Base-by-base conservation (phyloP, 2,797 vertebrate genomes). In the Forpus xanthops region DNA sequence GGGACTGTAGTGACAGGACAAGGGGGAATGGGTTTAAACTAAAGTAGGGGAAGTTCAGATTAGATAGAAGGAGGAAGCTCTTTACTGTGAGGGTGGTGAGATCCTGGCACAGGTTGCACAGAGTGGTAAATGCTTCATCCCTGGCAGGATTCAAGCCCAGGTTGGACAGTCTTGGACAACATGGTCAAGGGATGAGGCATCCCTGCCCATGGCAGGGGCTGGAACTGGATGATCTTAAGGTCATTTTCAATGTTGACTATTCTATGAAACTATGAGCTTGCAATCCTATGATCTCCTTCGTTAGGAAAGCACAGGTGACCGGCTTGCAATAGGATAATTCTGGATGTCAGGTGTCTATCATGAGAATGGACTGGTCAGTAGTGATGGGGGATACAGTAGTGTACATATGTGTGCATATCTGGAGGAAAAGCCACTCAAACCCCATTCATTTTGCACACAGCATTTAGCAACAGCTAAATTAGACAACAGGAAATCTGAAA, bases 291-390 rank as follows among this genome's bases (percentile, higher is more conserved):
- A 31, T 49, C 27, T 31, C 25, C 8, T 6, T 58, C 11, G 3
- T 60, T 53, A 47, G 50, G 27, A 79, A 85, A 73, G 3, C 18
- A 37, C 8, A 49, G 7, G 9, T 80, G 17, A 39, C 30, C 8
- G 49, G 2, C 1, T 67, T 64, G 60, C 5, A 7, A 25, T 8
- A 39, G 9, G 23, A 70, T 35, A 77, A 67, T 71, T 74, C n/a
- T 52, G 13, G 10, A 8, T 39, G n/a, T 27, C 8, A 13, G 5
- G 12, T 9, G 13, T 44, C 8, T 13, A 27, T 8, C 1, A 1
- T 31, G 12, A 56, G 44, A 13, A 6, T 56, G n/a, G 71, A 9
- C 9, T 44, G 23, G 20, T 67, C 62, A 65, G 3, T 24, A 75
- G 19, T 28, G 3, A 2, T 47, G 4, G 9, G 5, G 3, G 9